Evolutionary conservation across 2,888 invertebrate genomes (phyloP), one percentile per base, ranked within the genome.

Genomic region (Buathra laborator): DNA sequence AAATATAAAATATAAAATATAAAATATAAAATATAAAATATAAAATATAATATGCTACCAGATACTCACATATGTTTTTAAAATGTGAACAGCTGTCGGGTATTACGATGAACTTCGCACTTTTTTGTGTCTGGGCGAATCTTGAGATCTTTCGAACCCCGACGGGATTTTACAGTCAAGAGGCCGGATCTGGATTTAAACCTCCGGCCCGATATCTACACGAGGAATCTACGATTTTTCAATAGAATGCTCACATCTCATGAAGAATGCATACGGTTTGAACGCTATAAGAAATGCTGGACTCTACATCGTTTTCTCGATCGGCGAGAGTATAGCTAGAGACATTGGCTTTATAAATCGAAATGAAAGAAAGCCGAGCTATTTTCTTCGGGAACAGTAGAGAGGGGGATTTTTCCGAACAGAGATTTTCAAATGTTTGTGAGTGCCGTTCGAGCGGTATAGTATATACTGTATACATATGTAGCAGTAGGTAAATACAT

Each of bases 311-410:
- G 64, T 10, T 48, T 53, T 46, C 44, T 67, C 14, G 14, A 29
- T 37, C 12, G 48, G 9, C 44, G 70, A 53, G 4, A 53, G 29
- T 19, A 70, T 16, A 51, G 67, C 16, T 37, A 16, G 43, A 70
- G 16, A 62, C 43, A 75, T 81, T 44, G 68, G 44, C 75, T 76
- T 12, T 75, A 62, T 81, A 81, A 53, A 76, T 81, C 62, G 70
- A 53, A 53, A 62, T 29, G 51, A 70, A 76, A 43, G 43, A 64
- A 53, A 24, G 19, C 5, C 29, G 43, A 37, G 44, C 44, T 68
- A 64, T 62, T 64, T 75, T 44, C 48, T 68, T 14, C 4, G 6
- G 5, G 9, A n/a, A 0, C 56, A 9, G 56, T 0, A 3, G 56
- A 12, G 48, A 3, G 59, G 29, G 68, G 6, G 67, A 46, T 59